Conservation (phyloP, 2,888 invertebrate species). For the Unio pictorum region DNA sequence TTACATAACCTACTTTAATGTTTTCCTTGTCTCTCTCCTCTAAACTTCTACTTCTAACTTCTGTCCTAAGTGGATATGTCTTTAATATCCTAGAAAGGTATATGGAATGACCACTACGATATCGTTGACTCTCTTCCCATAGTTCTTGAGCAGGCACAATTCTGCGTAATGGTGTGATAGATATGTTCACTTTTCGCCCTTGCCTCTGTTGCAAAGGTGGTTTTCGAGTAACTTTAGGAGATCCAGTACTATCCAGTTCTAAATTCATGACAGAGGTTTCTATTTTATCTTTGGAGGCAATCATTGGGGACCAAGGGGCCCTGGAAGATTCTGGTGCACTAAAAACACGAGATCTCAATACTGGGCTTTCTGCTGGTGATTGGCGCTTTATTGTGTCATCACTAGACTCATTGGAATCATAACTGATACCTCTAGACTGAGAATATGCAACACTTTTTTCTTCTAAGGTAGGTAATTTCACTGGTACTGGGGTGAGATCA, state of each 20-base stretch:
- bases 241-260: slow-evolving; percentile 23
- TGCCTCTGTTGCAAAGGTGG: slow-evolving; percentile 26
- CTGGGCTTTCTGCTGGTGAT: slow-evolving; percentile 35
- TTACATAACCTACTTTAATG: slow-evolving; percentile 56
- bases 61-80: slow-evolving; percentile 53
- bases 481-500: too few species aligned
- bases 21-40: slow-evolving; percentile 56
- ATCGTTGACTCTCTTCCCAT: slow-evolving; percentile 62
- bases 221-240: slow-evolving; percentile 28
- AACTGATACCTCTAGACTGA: slow-evolving; percentile 15
- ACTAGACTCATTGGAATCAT: slow-evolving; percentile 39
- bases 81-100: slow-evolving; percentile 58
- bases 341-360: too few species aligned
- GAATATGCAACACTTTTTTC: too few species aligned
- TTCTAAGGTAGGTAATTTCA: too few species aligned
- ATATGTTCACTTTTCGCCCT: slow-evolving; percentile 32
- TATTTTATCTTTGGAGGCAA: slow-evolving; percentile 2
- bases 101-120: slow-evolving; percentile 58
- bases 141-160: slow-evolving; percentile 67
- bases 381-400: slow-evolving; percentile 38
- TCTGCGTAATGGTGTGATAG: slow-evolving; percentile 48
- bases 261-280: slow-evolving; percentile 32
- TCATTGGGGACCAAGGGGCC: background rate
- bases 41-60: slow-evolving; percentile 39
- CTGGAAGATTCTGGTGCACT: slow-evolving; percentile 21